Evolutionary conservation across 2,888 invertebrate species (phyloP).

Genomic region (Chaetogeoica ovagalla): DNA sequence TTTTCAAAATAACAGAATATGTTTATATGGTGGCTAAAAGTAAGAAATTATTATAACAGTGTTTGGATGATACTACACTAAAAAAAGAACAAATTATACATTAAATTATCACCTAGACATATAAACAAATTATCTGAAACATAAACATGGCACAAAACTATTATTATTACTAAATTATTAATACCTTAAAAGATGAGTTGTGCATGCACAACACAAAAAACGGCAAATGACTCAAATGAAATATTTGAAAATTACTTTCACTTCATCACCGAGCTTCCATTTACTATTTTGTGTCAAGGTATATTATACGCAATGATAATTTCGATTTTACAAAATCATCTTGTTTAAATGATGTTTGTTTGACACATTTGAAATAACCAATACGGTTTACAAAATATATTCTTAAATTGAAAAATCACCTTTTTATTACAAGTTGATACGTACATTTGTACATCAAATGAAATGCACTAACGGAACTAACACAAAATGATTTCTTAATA

Average conservation of each 20-base stretch:
- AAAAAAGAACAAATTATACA: not conserved
- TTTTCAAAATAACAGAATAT: too few species aligned
- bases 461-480: too few species aligned
- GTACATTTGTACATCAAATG: too few species aligned
- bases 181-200: not conserved
- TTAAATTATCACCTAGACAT: not conserved
- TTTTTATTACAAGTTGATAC: too few species aligned
- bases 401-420: not conserved
- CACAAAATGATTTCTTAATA: too few species aligned
- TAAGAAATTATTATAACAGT: not conserved
- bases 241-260: constrained; percentile 26
- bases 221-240: not conserved
- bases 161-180: too few species aligned
- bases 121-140: too few species aligned
- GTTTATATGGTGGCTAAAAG: not conserved
- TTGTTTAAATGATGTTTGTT: not conserved
- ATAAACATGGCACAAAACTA: too few species aligned
- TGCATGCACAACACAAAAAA: not conserved
- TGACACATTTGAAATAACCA: not conserved
- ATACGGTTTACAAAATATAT: not conserved
- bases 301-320: too few species aligned
- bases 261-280: not conserved
- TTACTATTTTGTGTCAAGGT: not conserved
- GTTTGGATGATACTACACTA: not conserved
- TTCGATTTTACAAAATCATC: too few species aligned